A percentile compares a stretch with the other conserved stretches of the same genome.
These are phyloP conservation scores for Plebejus argus DNA, from an alignment of 2,888 invertebrate species.

Conservation along the genomic window DNA sequence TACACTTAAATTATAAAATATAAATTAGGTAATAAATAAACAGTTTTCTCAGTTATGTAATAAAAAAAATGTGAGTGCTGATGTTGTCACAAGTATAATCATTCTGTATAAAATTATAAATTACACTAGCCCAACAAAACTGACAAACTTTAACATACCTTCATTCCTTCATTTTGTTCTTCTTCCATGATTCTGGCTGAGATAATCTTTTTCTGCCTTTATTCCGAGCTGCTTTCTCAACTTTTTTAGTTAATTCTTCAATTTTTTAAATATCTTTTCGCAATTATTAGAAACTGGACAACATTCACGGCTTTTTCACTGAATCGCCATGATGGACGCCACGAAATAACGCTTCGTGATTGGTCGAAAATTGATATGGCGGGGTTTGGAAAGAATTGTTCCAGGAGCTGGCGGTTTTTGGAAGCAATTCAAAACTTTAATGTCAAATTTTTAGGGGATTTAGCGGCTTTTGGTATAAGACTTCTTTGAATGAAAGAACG, in stretches of 20 bases:
- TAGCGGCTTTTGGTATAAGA: conserved; percentile 26
- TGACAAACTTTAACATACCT: conserved; percentile 23
- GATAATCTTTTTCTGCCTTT: conserved; percentile 22
- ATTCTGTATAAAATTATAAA: conserved; percentile 26
- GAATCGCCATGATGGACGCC: conserved; percentile 26
- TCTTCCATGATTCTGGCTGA: conserved; percentile 26
- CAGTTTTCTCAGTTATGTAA: conserved; percentile 13
- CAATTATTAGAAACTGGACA: conserved; percentile 20
- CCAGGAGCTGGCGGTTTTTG: conserved; percentile 22
- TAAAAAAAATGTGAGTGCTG: conserved; percentile 20
- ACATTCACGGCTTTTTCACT: conserved; percentile 25
- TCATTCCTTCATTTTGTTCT: conserved; percentile 26
- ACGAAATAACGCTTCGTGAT: conserved; percentile 27
- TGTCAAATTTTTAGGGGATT: conserved; percentile 24
- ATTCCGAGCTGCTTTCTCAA: conserved; percentile 26
- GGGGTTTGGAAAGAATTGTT: conserved; percentile 25
- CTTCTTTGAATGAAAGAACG: conserved; percentile 26
- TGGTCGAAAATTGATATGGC: conserved; percentile 26
- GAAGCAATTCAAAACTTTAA: conserved; percentile 23
- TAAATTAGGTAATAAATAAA: conserved; percentile 5
- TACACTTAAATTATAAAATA: conserved; percentile 7
- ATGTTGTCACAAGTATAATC: conserved; percentile 17
- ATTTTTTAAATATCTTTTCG: conserved; percentile 17
- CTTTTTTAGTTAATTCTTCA: conserved; percentile 26
- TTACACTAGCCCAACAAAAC: conserved; percentile 16